Percentiles rank a stretch among this genome's conserved stretches.
Conservation (phyloP, 2,888 invertebrate species). For the Lasioglossum zephyrum region DNA sequence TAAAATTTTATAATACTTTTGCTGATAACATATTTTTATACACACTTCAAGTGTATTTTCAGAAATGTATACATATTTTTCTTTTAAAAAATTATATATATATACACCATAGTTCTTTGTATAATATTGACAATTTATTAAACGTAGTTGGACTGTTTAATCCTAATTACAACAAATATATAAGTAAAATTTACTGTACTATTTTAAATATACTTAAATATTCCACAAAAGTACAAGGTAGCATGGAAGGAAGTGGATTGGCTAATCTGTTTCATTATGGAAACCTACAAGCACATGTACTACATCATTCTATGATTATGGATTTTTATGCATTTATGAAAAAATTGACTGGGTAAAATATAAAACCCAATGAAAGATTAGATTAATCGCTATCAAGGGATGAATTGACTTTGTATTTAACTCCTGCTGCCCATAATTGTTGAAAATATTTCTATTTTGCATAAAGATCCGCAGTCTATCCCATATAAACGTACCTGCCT, state of each 20-base stretch:
- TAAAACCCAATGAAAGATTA: too few species aligned
- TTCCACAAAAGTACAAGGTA: not conserved
- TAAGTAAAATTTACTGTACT: not conserved
- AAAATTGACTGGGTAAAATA: too few species aligned
- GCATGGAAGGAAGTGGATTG: slow-evolving; percentile 19
- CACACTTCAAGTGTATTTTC: not conserved
- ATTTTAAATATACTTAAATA: slow-evolving; percentile 34
- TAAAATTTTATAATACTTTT: not conserved
- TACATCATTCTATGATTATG: not conserved
- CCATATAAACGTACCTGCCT: slow-evolving; percentile 66
- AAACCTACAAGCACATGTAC: too few species aligned
- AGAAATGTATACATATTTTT: not conserved
- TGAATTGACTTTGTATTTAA: too few species aligned
- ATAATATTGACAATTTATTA: not conserved
- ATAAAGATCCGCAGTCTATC: too few species aligned
- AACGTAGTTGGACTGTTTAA: not conserved
- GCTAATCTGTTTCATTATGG: not conserved
- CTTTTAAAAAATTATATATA: not conserved
- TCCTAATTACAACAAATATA: not conserved
- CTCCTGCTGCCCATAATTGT: too few species aligned
- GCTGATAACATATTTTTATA: not conserved
- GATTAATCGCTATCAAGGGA: too few species aligned
- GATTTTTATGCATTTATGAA: too few species aligned
- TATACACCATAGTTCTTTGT: not conserved
- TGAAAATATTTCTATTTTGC: too few species aligned